A percentile compares a stretch with the other conserved stretches of the same genome.
These are phyloP conservation scores for Tanypteryx hageni DNA, from an alignment of 2,888 invertebrate genomes.

Conservation along the genomic window DNA sequence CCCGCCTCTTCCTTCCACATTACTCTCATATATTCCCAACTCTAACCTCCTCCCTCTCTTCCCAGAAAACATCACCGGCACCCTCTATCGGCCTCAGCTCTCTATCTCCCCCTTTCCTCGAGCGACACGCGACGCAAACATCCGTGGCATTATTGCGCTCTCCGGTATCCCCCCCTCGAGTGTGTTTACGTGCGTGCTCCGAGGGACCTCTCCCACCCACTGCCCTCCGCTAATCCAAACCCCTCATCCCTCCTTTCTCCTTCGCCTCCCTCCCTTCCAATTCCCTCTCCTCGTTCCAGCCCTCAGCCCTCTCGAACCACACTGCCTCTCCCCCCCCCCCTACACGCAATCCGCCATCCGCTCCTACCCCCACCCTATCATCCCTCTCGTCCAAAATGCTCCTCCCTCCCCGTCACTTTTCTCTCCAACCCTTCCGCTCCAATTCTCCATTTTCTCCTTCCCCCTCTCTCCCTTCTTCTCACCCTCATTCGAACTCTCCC, in stretches of 20 bases:
- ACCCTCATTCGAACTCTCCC: too few species aligned
- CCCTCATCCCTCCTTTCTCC: neutral
- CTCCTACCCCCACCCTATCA: neutral
- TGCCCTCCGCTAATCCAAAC: too few species aligned
- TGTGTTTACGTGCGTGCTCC: neutral
- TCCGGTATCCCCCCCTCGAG: neutral
- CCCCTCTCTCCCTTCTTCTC: too few species aligned
- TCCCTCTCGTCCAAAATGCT: too few species aligned
- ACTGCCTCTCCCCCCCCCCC: neutral
- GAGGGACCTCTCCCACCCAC: too few species aligned
- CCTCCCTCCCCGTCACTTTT: too few species aligned
- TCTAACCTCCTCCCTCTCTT: neutral
- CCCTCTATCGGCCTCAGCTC: neutral
- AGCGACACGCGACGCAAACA: neutral
- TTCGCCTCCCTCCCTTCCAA: neutral
- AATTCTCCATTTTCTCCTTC: too few species aligned
- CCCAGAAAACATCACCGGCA: neutral
- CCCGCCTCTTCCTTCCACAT: neutral
- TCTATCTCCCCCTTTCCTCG: neutral
- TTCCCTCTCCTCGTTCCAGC: neutral
- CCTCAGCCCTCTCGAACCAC: neutral
- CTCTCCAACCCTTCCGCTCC: too few species aligned
- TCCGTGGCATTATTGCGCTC: neutral
- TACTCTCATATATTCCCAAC: neutral
- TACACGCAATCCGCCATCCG: neutral